A percentile compares a stretch with the other conserved stretches of the same genome.
These are phyloP conservation scores for Indri indri DNA, from an alignment of 2,113 vertebrate genomes.

Conservation along the genomic window DNA sequence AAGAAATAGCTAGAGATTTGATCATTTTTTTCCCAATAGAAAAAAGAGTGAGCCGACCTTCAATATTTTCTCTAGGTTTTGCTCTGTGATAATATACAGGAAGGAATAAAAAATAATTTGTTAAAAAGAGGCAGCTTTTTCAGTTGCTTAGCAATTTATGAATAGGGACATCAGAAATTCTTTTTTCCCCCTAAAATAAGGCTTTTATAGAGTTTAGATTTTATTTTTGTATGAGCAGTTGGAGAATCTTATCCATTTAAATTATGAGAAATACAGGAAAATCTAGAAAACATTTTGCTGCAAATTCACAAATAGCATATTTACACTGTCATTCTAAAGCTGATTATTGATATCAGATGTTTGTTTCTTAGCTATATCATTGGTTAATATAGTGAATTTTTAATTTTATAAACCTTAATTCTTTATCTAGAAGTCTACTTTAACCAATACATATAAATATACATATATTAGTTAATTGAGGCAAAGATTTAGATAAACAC, in stretches of 20 bases:
- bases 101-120: conserved; percentile 23
- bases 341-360: not conserved
- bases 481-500: not conserved
- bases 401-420: conserved; percentile 16
- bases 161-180: not conserved
- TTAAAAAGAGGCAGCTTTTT: not conserved
- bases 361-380: not conserved
- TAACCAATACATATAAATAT: not conserved
- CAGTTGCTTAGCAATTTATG: not conserved
- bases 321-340: not conserved
- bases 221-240: not conserved
- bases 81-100: not conserved
- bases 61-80: not conserved
- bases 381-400: conserved; percentile 8
- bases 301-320: not conserved
- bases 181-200: not conserved
- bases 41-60: not conserved
- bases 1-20: not conserved
- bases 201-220: not conserved
- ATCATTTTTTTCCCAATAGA: not conserved
- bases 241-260: not conserved
- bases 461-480: not conserved
- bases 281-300: not conserved
- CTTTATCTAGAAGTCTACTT: not conserved
- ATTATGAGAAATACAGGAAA: not conserved